These are phyloP conservation scores for Papilio protenor DNA, from an alignment of 2,888 invertebrate species.

Conservation along the genomic window DNA sequence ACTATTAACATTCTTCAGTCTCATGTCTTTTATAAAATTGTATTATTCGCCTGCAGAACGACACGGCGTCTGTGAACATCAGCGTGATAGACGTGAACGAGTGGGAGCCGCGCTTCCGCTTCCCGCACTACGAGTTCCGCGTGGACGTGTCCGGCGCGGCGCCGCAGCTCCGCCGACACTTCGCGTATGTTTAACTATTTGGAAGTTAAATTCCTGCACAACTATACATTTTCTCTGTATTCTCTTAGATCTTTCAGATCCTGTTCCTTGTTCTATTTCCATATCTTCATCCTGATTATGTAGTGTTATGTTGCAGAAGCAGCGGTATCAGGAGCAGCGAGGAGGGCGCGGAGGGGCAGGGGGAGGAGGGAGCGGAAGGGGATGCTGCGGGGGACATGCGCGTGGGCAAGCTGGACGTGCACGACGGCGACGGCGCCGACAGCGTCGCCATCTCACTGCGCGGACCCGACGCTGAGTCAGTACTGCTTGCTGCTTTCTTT, in stretches of 20 bases:
- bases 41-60: conserved; percentile 85
- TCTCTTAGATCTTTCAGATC: background rate
- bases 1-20: too few relatives aligned
- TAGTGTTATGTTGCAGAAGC: conserved; percentile 44
- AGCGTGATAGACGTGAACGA: conserved; percentile 95
- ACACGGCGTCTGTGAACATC: conserved; percentile 92
- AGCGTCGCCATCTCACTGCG: conserved; percentile 88
- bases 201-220: too few relatives aligned
- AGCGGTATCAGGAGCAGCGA: conserved; percentile 52
- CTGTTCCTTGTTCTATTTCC: background rate
- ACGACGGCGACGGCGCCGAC: conserved; percentile 93
- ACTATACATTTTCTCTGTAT: background rate
- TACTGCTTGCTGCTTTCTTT: background rate
- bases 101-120: conserved; percentile 96
- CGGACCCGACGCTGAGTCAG: conserved; percentile 88
- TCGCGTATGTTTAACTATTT: background rate
- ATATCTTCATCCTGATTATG: background rate
- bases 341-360: conserved; percentile 52
- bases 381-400: conserved; percentile 67
- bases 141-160: conserved; percentile 60
- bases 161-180: background rate
- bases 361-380: conserved; percentile 48
- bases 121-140: conserved; percentile 94
- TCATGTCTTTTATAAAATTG: background rate
- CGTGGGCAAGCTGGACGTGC: conserved; percentile 91